Conservation (phyloP, 2,888 invertebrate genomes). For the Cecidostiba fungosa region DNA sequence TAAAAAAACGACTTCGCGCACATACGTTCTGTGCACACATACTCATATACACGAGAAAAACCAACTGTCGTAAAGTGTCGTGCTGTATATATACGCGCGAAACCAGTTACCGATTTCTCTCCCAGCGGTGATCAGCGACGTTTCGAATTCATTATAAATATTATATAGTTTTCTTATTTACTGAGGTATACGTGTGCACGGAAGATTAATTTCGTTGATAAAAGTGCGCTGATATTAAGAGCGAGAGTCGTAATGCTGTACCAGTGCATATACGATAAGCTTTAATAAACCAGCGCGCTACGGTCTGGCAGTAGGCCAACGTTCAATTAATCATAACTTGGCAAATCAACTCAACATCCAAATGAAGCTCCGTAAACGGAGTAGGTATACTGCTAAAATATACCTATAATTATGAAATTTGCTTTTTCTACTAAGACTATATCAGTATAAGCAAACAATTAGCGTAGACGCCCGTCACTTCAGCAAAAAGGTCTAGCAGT, state of each 20-base stretch:
- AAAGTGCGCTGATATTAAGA: neutral
- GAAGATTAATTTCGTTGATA: neutral
- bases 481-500: neutral
- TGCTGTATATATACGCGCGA: slow-evolving; percentile 34
- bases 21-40: neutral
- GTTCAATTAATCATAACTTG: neutral
- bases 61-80: slow-evolving; percentile 48
- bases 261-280: neutral
- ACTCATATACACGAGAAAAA: slow-evolving; percentile 41
- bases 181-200: neutral
- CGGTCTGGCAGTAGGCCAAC: neutral
- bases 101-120: slow-evolving; percentile 52
- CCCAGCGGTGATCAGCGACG: neutral
- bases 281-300: neutral
- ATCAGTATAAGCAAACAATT: neutral
- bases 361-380: neutral
- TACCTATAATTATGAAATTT: neutral
- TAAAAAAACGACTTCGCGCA: neutral
- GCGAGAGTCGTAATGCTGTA: neutral
- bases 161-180: neutral
- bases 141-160: neutral
- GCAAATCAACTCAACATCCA: neutral
- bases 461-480: neutral
- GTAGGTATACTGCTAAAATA: neutral
- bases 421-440: neutral